Base-by-base conservation (phyloP, 2,888 invertebrate genomes). In the Tholera decimalis region DNA sequence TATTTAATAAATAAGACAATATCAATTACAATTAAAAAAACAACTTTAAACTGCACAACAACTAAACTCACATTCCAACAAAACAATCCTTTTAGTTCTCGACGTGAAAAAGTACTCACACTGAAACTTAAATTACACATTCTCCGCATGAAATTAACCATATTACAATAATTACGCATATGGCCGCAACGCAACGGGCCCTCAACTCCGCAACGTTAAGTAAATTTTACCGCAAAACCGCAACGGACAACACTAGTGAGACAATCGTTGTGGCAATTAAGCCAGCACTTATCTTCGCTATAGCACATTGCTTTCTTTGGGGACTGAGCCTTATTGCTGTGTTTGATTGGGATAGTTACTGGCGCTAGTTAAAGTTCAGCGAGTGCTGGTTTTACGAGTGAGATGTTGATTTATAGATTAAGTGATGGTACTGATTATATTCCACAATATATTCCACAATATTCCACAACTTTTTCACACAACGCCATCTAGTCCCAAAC, bases 221-320 rank as follows among this genome's bases (percentile, higher is more conserved):
- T 56, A 80, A 82, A 83, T 82, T 79, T 80, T 74, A 77, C 83
- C 78, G 70, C 83, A 79, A 79, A 73, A 81, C 84, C 74, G 73
- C 73, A 61, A 51, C 76, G 69, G 49, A 26, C 60, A 57, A 82
- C 77, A 84, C 84, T 87, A 86, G 84, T 83, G 83, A 82, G 86
- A 88, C 89, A 88, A 89, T 91, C 84, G 86, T 84, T 83, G 66
- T 68, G 69, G 83, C 85, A 92, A 93, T 93, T 92, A 92, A 86
- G 85, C 85, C 65, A 65, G 83, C 63, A 88, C 85, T 91, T 89
- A 91, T 85, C 83, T 83, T 80, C 75, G 83, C 82, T 83, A 79
- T 77, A 79, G 83, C 76, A 87, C 90, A 91, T 92, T 89, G 88
- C 91, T 90, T 91, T 91, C 91, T 90, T 91, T 83, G 83, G 79